phyloP scores from a whole-genome alignment of 1,140 invertebrate genomes.

The Lepidurus packardi region DNA sequence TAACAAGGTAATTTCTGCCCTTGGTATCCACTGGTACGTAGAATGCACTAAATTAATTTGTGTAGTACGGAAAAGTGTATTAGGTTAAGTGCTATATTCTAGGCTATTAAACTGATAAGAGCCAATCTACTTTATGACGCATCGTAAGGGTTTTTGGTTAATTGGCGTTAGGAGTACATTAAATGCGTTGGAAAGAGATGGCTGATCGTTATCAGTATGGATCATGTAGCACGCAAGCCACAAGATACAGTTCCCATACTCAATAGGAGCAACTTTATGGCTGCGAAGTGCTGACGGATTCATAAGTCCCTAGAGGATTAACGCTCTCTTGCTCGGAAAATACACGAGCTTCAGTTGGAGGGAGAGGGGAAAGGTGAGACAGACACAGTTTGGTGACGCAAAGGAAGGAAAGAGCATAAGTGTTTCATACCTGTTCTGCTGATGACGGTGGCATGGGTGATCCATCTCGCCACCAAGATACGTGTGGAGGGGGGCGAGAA shows the following conservation, averaged over 20 bases:
- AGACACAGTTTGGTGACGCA: neutral
- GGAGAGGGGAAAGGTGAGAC: no score
- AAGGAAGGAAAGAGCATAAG: neutral
- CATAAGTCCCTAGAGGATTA: neutral
- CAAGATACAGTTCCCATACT: neutral
- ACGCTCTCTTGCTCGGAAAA: neutral
- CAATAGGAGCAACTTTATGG: neutral
- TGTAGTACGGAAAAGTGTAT: no score
- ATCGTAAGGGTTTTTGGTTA: no score
- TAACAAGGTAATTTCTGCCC: no score
- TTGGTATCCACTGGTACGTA: no score
- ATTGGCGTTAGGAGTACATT: no score
- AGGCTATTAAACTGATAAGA: no score
- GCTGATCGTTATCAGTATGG: no score
- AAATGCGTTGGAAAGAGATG: no score
- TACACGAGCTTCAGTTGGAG: neutral
- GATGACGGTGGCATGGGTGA: conserved; percentile 18
- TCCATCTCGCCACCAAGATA: conserved; percentile 73
- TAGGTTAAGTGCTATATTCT: no score
- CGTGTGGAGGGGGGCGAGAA: conserved; percentile 66
- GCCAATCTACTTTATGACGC: no score
- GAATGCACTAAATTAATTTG: no score
- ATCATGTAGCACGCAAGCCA: neutral
- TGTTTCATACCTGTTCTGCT: conserved; percentile 23
- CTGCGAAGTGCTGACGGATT: neutral